Conservation (phyloP, 2,888 invertebrate genomes). For the Diadromus collaris region DNA sequence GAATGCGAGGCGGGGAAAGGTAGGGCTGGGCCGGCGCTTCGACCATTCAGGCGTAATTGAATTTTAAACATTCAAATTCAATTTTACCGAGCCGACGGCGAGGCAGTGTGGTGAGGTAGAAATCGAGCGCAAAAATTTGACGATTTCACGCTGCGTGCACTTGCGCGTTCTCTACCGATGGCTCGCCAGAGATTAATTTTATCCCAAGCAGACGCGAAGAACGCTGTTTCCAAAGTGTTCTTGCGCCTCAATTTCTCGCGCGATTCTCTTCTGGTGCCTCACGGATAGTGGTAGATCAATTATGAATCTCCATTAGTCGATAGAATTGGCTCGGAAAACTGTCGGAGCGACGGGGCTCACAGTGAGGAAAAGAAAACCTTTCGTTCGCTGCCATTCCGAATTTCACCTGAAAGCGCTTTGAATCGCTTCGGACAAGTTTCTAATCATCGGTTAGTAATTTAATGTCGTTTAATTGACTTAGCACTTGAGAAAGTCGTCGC, state of each 20-base stretch:
- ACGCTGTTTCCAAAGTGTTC: background rate
- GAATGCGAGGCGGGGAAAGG: constrained; percentile 2
- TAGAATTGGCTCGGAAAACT: background rate
- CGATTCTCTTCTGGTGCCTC: constrained; percentile 1
- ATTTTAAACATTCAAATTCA: constrained; percentile 56
- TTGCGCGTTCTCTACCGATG: background rate
- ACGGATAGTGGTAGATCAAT: constrained; percentile 8
- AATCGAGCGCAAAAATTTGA: background rate
- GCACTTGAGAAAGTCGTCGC: constrained; percentile 25
- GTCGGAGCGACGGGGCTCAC: background rate
- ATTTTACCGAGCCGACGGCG: constrained; percentile 26
- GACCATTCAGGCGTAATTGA: constrained; percentile 44
- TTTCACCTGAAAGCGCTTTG: background rate
- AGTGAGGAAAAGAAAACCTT: background rate
- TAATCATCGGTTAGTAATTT: constrained; percentile 28
- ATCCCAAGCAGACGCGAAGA: too few relatives aligned
- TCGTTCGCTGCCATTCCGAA: background rate
- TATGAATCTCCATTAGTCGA: constrained; percentile 24
- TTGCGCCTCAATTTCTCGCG: background rate
- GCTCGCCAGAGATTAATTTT: background rate
- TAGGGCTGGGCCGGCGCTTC: constrained; percentile 11
- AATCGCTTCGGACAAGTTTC: background rate
- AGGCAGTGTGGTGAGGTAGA: background rate
- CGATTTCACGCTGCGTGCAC: constrained; percentile 1
- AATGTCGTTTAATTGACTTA: constrained; percentile 35